These are phyloP conservation scores for Autographa pulchrina DNA, from an alignment of 2,888 invertebrate species.

Conservation along the genomic window DNA sequence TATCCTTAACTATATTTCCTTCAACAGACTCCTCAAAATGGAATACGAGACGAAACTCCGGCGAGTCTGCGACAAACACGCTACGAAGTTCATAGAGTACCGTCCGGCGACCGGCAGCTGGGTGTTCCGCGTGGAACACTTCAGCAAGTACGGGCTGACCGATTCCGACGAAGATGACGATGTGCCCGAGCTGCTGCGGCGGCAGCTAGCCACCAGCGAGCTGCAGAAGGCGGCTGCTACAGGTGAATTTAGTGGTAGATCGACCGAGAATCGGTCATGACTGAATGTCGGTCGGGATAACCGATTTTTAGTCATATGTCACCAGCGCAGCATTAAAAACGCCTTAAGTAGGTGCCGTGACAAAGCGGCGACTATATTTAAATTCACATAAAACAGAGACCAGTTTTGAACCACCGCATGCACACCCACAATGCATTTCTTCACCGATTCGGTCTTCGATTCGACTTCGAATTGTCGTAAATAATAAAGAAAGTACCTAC, in stretches of 20 bases:
- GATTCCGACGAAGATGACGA: conserved; percentile 96
- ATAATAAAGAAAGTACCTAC: neutral
- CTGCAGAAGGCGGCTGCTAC: conserved; percentile 72
- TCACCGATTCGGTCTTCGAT: too few species aligned
- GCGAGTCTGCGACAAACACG: conserved; percentile 95
- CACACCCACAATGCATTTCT: too few species aligned
- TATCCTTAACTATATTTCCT: neutral
- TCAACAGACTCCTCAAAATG: conserved; percentile 91
- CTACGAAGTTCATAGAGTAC: conserved; percentile 98
- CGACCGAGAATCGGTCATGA: neutral
- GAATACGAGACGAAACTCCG: conserved; percentile 96
- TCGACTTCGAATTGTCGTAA: too few species aligned
- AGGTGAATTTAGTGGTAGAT: conserved; percentile 59
- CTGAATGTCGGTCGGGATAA: neutral
- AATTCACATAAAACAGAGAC: too few species aligned
- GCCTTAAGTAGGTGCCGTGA: too few species aligned
- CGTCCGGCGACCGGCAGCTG: conserved; percentile 98
- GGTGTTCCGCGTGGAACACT: conserved; percentile 98
- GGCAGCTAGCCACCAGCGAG: conserved; percentile 70
- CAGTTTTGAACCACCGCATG: too few species aligned
- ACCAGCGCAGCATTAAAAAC: too few species aligned
- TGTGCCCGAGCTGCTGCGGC: conserved; percentile 74
- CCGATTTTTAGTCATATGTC: neutral
- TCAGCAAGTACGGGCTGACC: conserved; percentile 97
- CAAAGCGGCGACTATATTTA: too few species aligned